Evolutionary conservation across 2,888 invertebrate species (phyloP).

Genomic region (Desoria tigrina): DNA sequence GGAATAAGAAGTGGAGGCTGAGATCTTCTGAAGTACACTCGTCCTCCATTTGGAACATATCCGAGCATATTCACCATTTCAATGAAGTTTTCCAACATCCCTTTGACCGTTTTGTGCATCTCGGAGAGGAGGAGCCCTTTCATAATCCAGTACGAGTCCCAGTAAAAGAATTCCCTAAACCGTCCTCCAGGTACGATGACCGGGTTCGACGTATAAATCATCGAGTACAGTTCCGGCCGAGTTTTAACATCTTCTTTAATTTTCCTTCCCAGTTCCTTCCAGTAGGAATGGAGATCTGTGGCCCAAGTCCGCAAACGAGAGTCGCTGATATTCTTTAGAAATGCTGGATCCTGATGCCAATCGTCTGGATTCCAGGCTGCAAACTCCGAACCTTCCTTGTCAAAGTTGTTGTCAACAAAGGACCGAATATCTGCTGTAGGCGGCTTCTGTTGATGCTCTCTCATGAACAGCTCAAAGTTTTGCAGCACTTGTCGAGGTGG

Average conservation of each 20-base stretch:
- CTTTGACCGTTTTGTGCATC: constrained; percentile 74
- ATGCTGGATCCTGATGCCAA: constrained; percentile 73
- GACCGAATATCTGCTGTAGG: constrained; percentile 35
- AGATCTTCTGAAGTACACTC: constrained; percentile 71
- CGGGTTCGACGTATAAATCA: constrained; percentile 64
- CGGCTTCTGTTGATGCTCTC: constrained; percentile 57
- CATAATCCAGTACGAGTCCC: constrained; percentile 95
- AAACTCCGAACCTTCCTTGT: constrained; percentile 38
- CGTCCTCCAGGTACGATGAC: constrained; percentile 73
- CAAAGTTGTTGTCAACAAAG: constrained; percentile 51
- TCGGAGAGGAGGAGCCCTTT: constrained; percentile 81
- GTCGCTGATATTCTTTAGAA: constrained; percentile 72
- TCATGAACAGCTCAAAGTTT: constrained; percentile 65
- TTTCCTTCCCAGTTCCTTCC: constrained; percentile 61
- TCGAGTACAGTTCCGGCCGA: constrained; percentile 63
- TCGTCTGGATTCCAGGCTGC: constrained; percentile 66
- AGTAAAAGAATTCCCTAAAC: constrained; percentile 58
- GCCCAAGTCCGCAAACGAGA: constrained; percentile 72
- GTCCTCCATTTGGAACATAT: constrained; percentile 82
- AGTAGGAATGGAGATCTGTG: constrained; percentile 59
- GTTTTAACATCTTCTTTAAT: constrained; percentile 71
- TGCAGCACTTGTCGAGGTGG: constrained; percentile 64
- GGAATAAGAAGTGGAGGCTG: constrained; percentile 61
- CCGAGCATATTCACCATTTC: constrained; percentile 76
- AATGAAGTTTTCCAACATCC: constrained; percentile 84